These are phyloP conservation scores for Mionectes olivaceus DNA, from an alignment of 2,797 vertebrate genomes.

Conservation along the genomic window DNA sequence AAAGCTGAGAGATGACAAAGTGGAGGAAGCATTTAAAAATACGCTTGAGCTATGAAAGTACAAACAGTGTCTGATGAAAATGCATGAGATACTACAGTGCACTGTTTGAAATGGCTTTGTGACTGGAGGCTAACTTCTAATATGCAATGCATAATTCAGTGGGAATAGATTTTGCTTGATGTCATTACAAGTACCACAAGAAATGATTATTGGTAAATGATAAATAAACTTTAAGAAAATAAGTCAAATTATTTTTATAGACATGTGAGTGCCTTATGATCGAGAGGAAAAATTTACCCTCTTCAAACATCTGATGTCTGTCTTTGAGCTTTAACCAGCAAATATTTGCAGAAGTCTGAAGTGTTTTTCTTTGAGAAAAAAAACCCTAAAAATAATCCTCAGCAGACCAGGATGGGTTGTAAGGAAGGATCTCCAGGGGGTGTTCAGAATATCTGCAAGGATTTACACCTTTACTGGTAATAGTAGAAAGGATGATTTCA, in stretches of 20 bases:
- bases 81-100: constrained; percentile 3
- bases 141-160: not conserved
- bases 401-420: not conserved
- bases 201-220: not conserved
- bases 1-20: constrained; percentile 34
- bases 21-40: constrained; percentile 46
- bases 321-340: not conserved
- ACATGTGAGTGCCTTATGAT: not conserved
- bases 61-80: constrained; percentile 11
- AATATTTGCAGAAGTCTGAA: constrained; percentile 21
- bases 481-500: constrained; percentile 15
- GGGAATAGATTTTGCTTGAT: not conserved
- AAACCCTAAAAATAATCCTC: not conserved
- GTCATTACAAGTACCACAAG: not conserved
- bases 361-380: not conserved
- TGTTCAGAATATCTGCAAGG: not conserved
- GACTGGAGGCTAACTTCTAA: constrained; percentile 15
- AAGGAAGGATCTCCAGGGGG: not conserved
- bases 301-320: not conserved
- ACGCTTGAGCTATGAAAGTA: constrained; percentile 20
- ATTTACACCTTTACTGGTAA: constrained; percentile 16
- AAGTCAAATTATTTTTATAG: not conserved
- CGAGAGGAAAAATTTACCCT: not conserved
- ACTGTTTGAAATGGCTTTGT: constrained; percentile 14
- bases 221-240: constrained; percentile 17